Evolutionary conservation across 2,888 invertebrate species (phyloP).

Genomic region (Aphodius sticticus): DNA sequence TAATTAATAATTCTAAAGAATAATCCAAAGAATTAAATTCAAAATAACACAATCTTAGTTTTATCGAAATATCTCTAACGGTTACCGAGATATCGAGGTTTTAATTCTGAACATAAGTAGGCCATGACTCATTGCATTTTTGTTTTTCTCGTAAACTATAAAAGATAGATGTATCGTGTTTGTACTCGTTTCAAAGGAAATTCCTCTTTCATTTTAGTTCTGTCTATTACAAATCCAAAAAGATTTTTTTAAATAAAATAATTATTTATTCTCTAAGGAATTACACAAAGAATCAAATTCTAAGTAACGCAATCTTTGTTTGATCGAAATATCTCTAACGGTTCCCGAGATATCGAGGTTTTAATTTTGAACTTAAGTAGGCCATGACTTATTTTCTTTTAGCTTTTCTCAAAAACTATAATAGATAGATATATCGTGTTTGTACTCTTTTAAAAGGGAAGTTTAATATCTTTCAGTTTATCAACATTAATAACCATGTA

Average conservation of each 20-base stretch:
- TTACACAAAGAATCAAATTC: neutral
- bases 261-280: neutral
- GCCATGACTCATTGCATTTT: neutral
- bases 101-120: neutral
- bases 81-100: neutral
- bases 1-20: too few relatives aligned
- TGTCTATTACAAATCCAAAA: too few relatives aligned
- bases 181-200: too few relatives aligned
- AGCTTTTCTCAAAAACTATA: neutral
- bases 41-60: neutral
- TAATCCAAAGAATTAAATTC: conserved; percentile 10
- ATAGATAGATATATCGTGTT: neutral
- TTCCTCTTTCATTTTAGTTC: too few relatives aligned
- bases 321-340: neutral
- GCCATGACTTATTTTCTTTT: neutral
- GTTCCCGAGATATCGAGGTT: neutral
- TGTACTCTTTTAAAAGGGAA: neutral
- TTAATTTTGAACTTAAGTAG: neutral
- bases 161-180: too few relatives aligned
- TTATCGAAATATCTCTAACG: neutral
- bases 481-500: neutral
- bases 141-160: neutral
- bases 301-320: neutral
- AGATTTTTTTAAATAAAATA: neutral
- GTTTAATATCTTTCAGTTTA: neutral